A percentile compares a stretch with the other conserved stretches of the same genome.
Evolutionary conservation across 92 coral and sea anemone species (phyloP).

Genomic region (Scolanthus callimorphus): DNA sequence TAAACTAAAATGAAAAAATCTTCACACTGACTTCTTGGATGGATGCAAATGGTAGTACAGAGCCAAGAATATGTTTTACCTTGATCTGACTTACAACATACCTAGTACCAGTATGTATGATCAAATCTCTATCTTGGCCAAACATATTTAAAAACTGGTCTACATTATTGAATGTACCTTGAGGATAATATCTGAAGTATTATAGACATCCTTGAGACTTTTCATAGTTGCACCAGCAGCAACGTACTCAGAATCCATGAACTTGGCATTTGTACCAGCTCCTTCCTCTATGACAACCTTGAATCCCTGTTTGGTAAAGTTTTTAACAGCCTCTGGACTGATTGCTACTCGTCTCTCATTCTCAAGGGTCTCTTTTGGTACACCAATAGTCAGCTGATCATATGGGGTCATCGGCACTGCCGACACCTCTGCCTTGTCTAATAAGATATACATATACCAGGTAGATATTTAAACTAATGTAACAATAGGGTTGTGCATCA

Average conservation of each 20-base stretch:
- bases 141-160: too few species aligned
- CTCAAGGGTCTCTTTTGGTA: slow-evolving; percentile 85
- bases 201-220: slow-evolving; percentile 68
- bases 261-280: slow-evolving; percentile 86
- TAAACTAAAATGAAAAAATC: too few species aligned
- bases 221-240: slow-evolving; percentile 90
- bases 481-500: too few species aligned
- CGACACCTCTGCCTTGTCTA: slow-evolving; percentile 49
- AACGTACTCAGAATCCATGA: slow-evolving; percentile 82
- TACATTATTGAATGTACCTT: too few species aligned
- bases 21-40: too few species aligned
- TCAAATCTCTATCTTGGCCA: too few species aligned
- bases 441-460: neutral
- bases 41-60: too few species aligned
- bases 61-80: too few species aligned
- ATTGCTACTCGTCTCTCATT: slow-evolving; percentile 88
- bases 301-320: slow-evolving; percentile 79
- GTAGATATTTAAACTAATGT: neutral
- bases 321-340: slow-evolving; percentile 84
- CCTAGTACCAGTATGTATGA: too few species aligned
- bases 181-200: slow-evolving; percentile 76
- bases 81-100: too few species aligned
- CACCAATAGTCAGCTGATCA: slow-evolving; percentile 79
- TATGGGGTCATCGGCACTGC: slow-evolving; percentile 76
- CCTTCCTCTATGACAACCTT: slow-evolving; percentile 87